These are phyloP conservation scores for Drosophila longiperda DNA, from an alignment of 2,888 invertebrate genomes.

Conservation along the genomic window DNA sequence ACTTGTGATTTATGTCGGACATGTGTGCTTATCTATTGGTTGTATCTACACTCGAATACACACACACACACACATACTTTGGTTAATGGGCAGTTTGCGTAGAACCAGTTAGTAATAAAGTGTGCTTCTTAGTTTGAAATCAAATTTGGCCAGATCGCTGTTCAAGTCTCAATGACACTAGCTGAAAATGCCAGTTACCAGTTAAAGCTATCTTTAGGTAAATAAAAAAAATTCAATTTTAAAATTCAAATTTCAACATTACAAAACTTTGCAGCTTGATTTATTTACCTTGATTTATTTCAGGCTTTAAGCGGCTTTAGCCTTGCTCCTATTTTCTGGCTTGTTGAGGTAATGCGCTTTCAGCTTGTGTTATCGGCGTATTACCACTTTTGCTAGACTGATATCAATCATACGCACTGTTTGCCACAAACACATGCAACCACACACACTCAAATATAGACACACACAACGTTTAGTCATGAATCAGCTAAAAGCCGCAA, in stretches of 20 bases:
- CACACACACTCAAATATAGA: constrained; percentile 30
- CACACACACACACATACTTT: constrained; percentile 10
- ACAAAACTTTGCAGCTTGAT: not conserved
- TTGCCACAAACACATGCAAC: constrained; percentile 47
- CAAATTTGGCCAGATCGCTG: constrained; percentile 42
- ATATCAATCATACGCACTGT: constrained; percentile 79
- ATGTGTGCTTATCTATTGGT: constrained; percentile 55
- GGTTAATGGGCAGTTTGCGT: constrained; percentile 48
- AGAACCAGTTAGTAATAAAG: constrained; percentile 31
- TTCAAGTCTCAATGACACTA: constrained; percentile 20
- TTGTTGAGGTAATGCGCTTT: constrained; percentile 11
- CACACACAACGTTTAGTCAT: constrained; percentile 64
- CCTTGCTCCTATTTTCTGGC: not conserved
- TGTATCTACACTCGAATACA: constrained; percentile 34
- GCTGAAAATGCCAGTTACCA: constrained; percentile 14
- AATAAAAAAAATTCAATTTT: not conserved
- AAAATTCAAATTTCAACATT: too few relatives aligned
- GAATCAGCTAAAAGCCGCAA: constrained; percentile 73
- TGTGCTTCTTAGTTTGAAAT: constrained; percentile 49
- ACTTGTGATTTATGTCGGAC: constrained; percentile 69
- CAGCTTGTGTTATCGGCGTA: constrained; percentile 41
- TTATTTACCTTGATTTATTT: not conserved
- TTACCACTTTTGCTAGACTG: constrained; percentile 47
- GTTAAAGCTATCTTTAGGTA: not conserved
- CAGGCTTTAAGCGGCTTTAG: not conserved